Evolutionary conservation across 2,113 vertebrate species (phyloP).

Genomic region (Oncorhynchus nerka): DNA sequence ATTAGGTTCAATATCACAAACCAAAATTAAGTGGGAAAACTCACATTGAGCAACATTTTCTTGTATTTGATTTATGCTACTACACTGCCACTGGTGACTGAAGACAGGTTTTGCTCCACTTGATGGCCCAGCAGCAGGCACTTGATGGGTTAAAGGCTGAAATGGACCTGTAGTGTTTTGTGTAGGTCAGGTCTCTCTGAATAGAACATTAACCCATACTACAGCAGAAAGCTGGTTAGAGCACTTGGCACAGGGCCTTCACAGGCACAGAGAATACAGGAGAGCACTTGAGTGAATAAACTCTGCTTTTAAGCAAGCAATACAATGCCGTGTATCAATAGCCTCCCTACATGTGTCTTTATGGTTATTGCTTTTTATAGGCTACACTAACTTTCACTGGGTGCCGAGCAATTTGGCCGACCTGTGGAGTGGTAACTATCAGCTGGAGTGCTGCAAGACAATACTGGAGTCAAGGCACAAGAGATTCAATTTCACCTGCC

Average conservation of each 20-base stretch:
- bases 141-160: background rate
- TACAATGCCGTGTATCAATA: background rate
- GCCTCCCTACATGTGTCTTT: background rate
- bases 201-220: background rate
- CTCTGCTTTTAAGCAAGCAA: constrained; percentile 26
- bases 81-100: background rate
- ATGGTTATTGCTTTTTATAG: background rate
- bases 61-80: too few relatives aligned
- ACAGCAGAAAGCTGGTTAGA: background rate
- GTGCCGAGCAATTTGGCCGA: background rate
- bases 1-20: constrained; percentile 24
- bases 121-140: background rate
- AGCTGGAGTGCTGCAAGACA: background rate
- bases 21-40: background rate
- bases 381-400: background rate
- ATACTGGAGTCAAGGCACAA: too few relatives aligned
- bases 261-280: background rate
- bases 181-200: background rate
- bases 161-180: background rate
- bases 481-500: background rate
- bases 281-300: constrained; percentile 2
- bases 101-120: background rate
- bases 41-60: too few relatives aligned
- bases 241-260: background rate
- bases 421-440: background rate